phyloP scores from a whole-genome alignment of 2,888 invertebrate species.

The Phortica magna region DNA sequence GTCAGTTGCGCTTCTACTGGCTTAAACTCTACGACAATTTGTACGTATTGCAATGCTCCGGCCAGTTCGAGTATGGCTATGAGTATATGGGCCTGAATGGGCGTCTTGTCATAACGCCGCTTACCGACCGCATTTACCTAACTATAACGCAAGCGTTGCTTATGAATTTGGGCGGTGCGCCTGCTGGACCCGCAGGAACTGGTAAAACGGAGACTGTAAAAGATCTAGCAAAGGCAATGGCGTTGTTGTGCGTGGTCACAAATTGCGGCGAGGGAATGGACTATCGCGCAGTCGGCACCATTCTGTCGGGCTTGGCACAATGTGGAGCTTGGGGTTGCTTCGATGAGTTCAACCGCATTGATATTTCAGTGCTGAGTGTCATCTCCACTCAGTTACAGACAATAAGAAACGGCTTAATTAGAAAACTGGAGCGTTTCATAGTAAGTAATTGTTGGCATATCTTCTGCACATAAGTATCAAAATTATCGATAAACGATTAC shows the following conservation, averaged over 20 bases:
- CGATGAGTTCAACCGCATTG: conserved; percentile 96
- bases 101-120: conserved; percentile 92
- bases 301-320: conserved; percentile 80
- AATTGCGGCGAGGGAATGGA: conserved; percentile 98
- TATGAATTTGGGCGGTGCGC: conserved; percentile 94
- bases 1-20: conserved; percentile 96
- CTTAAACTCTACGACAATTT: conserved; percentile 88
- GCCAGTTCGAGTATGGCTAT: conserved; percentile 93
- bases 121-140: conserved; percentile 94
- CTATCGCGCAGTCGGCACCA: conserved; percentile 88
- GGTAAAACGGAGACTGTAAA: conserved; percentile 94
- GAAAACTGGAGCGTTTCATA: conserved; percentile 86
- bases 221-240: conserved; percentile 94
- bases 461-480: neutral
- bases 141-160: conserved; percentile 95
- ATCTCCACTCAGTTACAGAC: conserved; percentile 95
- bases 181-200: conserved; percentile 83
- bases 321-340: conserved; percentile 97
- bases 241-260: conserved; percentile 89
- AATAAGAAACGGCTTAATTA: conserved; percentile 89
- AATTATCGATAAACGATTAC: conserved; percentile 24
- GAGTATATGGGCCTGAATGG: conserved; percentile 97
- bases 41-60: conserved; percentile 90
- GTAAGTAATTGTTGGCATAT: conserved; percentile 78
- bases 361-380: conserved; percentile 93